These are phyloP conservation scores for Alcedo quadribrachys DNA, from an alignment of 2,797 vertebrate species.

Conservation along the genomic window DNA sequence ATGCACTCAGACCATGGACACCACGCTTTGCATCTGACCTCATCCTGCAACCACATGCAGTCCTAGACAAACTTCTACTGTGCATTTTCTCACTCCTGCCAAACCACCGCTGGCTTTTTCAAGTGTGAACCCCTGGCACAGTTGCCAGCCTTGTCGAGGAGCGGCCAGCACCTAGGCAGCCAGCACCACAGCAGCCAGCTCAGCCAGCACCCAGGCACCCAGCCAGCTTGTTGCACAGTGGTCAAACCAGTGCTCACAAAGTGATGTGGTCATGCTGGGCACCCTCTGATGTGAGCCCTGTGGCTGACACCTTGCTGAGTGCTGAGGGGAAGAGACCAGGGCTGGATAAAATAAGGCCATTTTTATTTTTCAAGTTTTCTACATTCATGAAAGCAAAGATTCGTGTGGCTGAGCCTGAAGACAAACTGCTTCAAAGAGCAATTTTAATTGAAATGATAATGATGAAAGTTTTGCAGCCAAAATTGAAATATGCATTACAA, in stretches of 20 bases:
- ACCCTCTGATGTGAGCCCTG: too few species aligned
- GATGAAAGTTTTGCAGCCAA: constrained; percentile 17
- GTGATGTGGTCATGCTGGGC: too few species aligned
- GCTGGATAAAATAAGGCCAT: too few species aligned
- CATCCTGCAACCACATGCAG: rapidly evolving
- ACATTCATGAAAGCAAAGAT: constrained; percentile 14
- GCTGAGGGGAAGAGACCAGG: too few species aligned
- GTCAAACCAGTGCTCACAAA: too few species aligned
- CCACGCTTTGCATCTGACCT: rapidly evolving
- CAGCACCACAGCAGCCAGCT: not conserved
- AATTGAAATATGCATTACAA: not conserved
- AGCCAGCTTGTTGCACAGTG: too few species aligned
- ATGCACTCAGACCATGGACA: not conserved
- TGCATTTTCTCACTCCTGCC: not conserved
- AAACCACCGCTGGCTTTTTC: not conserved
- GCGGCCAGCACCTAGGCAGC: not conserved
- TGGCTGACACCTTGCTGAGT: too few species aligned
- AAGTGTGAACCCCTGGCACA: not conserved
- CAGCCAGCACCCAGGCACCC: too few species aligned
- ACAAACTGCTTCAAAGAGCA: constrained; percentile 70
- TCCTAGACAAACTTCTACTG: not conserved
- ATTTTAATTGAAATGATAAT: constrained; percentile 74
- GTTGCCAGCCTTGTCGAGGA: too few species aligned
- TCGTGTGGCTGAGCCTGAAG: constrained; percentile 13
- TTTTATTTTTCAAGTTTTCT: not conserved